A percentile compares a stretch with the other conserved stretches of the same genome.
These are phyloP conservation scores for Microcebus ravelobensis DNA, from an alignment of 2,113 vertebrate species.

Conservation along the genomic window DNA sequence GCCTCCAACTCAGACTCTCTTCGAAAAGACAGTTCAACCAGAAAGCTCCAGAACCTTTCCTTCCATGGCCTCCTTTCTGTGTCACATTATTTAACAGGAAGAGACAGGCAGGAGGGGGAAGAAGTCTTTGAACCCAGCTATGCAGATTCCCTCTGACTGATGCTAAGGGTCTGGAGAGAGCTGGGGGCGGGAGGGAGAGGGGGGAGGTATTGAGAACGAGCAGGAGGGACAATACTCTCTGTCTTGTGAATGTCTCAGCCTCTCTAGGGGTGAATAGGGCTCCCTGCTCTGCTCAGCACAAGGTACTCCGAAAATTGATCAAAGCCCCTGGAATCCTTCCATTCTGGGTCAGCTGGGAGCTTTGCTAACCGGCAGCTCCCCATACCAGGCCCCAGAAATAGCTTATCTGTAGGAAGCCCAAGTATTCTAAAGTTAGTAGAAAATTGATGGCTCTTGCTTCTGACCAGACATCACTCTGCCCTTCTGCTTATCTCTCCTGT, in stretches of 20 bases:
- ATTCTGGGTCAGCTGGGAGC: neutral
- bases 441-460: neutral
- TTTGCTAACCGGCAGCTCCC: neutral
- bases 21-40: neutral
- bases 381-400: neutral
- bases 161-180: slow-evolving; percentile 32
- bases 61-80: neutral
- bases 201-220: fast-evolving
- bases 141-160: slow-evolving; percentile 79
- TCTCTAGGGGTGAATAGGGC: neutral
- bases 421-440: neutral
- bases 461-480: neutral
- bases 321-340: neutral
- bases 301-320: neutral
- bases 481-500: neutral
- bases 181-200: neutral
- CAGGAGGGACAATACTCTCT: no score
- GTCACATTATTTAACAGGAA: slow-evolving; percentile 24
- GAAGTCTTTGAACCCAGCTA: neutral
- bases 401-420: neutral
- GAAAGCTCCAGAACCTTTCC: neutral
- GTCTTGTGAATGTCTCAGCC: neutral
- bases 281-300: neutral
- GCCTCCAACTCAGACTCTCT: neutral
- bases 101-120: slow-evolving; percentile 38